Conservation (phyloP, 1,140 invertebrate species). For the Drosophila subobscura region DNA sequence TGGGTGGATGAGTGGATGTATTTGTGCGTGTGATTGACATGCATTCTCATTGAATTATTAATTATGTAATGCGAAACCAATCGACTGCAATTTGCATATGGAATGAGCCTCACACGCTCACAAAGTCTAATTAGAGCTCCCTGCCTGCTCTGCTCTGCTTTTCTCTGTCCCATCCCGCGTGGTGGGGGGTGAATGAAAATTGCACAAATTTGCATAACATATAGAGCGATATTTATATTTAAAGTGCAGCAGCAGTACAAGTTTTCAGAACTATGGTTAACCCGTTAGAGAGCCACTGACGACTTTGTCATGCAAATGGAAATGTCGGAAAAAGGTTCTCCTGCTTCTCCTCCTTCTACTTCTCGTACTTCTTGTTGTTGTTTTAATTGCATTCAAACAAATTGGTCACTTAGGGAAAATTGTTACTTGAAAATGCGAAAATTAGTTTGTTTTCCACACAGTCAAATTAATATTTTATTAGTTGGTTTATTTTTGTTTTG, state of each 20-base stretch:
- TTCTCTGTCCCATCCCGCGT: slow-evolving; percentile 3
- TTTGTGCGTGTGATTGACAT: slow-evolving; percentile 70
- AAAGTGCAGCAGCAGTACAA: slow-evolving; percentile 44
- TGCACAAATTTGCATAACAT: slow-evolving; percentile 68
- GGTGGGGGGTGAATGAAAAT: slow-evolving; percentile 57
- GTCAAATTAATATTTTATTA: slow-evolving; percentile 1
- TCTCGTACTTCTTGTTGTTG: neutral
- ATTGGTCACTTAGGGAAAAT: slow-evolving; percentile 51
- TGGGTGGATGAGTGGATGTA: slow-evolving; percentile 5
- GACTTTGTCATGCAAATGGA: no score
- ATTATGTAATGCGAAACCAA: slow-evolving; percentile 80
- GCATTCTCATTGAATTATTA: slow-evolving; percentile 77
- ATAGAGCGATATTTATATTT: slow-evolving; percentile 34
- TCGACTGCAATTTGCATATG: slow-evolving; percentile 76
- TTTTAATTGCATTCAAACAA: slow-evolving; percentile 40
- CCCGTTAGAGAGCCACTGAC: no score
- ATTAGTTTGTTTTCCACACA: slow-evolving; percentile 38
- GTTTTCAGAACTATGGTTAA: slow-evolving; percentile 15
- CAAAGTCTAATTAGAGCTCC: slow-evolving; percentile 63
- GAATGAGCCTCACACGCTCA: slow-evolving; percentile 64
- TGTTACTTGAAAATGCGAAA: slow-evolving; percentile 44
- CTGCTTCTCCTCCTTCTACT: no score
- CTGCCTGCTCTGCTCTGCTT: slow-evolving; percentile 7
- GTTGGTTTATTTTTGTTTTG: neutral
- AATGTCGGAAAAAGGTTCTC: no score